These are phyloP conservation scores for Idaea dimidiata DNA, from an alignment of 2,888 invertebrate genomes.

Conservation along the genomic window DNA sequence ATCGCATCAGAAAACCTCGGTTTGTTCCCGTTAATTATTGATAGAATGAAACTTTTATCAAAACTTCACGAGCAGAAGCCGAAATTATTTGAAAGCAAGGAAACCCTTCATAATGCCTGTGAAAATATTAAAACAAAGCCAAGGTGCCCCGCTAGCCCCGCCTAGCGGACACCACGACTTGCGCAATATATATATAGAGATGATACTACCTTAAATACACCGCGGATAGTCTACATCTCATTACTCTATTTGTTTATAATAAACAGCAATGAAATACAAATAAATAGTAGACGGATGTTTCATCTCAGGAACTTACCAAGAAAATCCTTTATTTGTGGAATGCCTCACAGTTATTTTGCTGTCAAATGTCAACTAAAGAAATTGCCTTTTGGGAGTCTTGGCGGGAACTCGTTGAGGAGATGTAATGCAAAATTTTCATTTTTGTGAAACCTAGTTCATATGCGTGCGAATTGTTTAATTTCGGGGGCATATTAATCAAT, in stretches of 20 bases:
- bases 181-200: slow-evolving; percentile 44
- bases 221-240: not conserved
- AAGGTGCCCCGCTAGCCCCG: slow-evolving; percentile 63
- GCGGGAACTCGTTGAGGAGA: too few relatives aligned
- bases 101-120: slow-evolving; percentile 80
- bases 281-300: not conserved
- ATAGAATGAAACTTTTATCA: slow-evolving; percentile 81
- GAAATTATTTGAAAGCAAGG: slow-evolving; percentile 80
- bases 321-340: too few relatives aligned
- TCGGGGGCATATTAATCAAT: too few relatives aligned
- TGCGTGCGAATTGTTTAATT: too few relatives aligned
- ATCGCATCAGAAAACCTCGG: slow-evolving; percentile 73
- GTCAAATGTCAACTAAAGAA: too few relatives aligned
- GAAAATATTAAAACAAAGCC: slow-evolving; percentile 82
- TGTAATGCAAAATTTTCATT: too few relatives aligned
- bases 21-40: slow-evolving; percentile 79
- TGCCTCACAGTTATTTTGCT: too few relatives aligned
- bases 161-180: slow-evolving; percentile 63
- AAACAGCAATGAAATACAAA: not conserved
- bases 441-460: too few relatives aligned
- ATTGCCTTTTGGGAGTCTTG: too few relatives aligned
- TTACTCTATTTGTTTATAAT: not conserved
- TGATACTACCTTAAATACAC: slow-evolving; percentile 31
- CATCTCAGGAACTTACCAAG: too few relatives aligned
- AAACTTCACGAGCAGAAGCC: slow-evolving; percentile 80